These are phyloP conservation scores for Hycleus phaleratus DNA, from an alignment of 1,140 invertebrate genomes.

Conservation along the genomic window DNA sequence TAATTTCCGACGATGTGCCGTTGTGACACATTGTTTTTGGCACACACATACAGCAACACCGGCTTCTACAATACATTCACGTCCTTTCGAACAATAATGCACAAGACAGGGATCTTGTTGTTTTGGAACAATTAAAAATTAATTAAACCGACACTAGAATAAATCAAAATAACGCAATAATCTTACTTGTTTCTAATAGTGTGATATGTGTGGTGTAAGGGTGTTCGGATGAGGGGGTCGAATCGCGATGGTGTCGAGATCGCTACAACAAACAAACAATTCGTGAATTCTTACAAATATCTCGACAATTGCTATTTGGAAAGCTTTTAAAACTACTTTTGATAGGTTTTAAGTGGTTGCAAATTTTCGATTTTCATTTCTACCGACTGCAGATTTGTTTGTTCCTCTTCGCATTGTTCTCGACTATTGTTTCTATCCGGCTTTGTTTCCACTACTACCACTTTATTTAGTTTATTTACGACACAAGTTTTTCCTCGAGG, in stretches of 20 bases:
- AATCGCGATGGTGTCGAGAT: conserved; percentile 35
- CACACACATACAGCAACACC: conserved; percentile 56
- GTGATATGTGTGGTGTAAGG: conserved; percentile 37
- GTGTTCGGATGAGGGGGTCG: conserved; percentile 21
- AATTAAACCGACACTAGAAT: neutral
- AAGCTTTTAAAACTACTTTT: neutral
- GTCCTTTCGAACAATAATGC: conserved; percentile 60
- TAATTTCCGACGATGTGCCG: conserved; percentile 47
- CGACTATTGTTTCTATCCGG: neutral
- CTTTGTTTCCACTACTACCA: no score
- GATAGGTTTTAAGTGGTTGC: neutral
- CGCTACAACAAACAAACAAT: conserved; percentile 28
- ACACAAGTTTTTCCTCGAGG: no score
- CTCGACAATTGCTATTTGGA: neutral
- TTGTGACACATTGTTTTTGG: conserved; percentile 45
- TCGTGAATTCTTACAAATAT: neutral
- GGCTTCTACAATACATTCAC: conserved; percentile 54
- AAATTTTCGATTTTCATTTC: neutral
- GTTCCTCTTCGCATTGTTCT: neutral
- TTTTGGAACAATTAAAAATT: neutral
- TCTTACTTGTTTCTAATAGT: conserved; percentile 37
- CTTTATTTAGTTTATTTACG: no score
- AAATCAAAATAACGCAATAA: neutral
- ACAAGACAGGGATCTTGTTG: conserved; percentile 53
- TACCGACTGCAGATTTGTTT: neutral